Percentiles rank a stretch among this genome's conserved stretches.
Evolutionary conservation across 2,113 vertebrate species (phyloP).

Genomic region (Lethenteron reissneri): DNA sequence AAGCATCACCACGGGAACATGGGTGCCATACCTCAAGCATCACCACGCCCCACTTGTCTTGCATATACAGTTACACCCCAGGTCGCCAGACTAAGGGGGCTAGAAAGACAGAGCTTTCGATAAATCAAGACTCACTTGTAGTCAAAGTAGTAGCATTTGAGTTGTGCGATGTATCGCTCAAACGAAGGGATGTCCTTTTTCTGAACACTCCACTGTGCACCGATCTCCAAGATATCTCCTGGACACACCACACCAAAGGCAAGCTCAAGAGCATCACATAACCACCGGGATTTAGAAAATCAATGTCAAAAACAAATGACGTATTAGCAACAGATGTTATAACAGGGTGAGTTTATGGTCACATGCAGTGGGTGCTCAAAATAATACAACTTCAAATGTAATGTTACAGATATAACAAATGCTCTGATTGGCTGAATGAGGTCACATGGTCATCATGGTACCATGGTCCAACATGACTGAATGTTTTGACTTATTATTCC

Average conservation of each 20-base stretch:
- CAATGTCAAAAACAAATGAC: neutral
- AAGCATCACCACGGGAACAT: too few species aligned
- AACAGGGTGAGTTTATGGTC: too few species aligned
- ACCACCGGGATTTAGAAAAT: neutral
- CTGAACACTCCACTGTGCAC: conserved; percentile 67
- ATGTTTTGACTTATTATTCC: too few species aligned
- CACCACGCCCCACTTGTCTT: too few species aligned
- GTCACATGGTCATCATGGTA: too few species aligned
- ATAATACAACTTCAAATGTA: neutral
- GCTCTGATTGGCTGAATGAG: neutral
- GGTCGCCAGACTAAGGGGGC: too few species aligned
- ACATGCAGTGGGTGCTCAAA: neutral
- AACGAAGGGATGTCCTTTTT: conserved; percentile 79
- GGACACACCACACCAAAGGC: conserved; percentile 9
- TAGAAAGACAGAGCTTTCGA: too few species aligned
- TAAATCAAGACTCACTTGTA: conserved; percentile 42
- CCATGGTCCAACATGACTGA: too few species aligned
- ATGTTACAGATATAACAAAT: neutral
- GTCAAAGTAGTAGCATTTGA: conserved; percentile 89
- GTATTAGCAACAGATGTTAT: neutral
- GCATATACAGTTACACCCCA: too few species aligned
- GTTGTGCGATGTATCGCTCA: conserved; percentile 77
- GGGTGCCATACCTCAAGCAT: too few species aligned
- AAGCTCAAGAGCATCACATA: neutral
- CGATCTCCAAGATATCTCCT: conserved; percentile 81